phyloP scores from a whole-genome alignment of 2,797 vertebrate genomes.

The Astyanax mexicanus region DNA sequence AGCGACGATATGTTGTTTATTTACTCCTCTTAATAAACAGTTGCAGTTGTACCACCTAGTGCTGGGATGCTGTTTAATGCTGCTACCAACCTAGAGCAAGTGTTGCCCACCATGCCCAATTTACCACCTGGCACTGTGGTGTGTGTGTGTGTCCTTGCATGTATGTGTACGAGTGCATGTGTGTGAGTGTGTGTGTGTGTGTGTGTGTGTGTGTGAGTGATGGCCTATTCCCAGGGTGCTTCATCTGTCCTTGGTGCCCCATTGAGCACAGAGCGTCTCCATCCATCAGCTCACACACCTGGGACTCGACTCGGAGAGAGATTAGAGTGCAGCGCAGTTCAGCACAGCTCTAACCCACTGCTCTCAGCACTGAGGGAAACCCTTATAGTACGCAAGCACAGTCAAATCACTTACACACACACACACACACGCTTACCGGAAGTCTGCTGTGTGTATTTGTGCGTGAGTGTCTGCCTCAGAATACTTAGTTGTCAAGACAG shows the following conservation, averaged over 20 bases:
- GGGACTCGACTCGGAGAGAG: slow-evolving; percentile 42
- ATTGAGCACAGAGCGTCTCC: slow-evolving; percentile 57
- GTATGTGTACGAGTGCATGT: slow-evolving; percentile 2
- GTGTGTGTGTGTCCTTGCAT: slow-evolving; percentile 56
- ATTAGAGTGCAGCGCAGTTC: slow-evolving; percentile 28
- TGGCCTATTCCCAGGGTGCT: slow-evolving; percentile 59
- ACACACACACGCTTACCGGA: background rate
- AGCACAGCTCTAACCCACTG: slow-evolving; percentile 6
- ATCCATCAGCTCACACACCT: slow-evolving; percentile 60
- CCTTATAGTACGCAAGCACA: slow-evolving; percentile 3
- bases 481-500: background rate
- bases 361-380: background rate
- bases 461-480: background rate
- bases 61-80: background rate
- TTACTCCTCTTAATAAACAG: slow-evolving; percentile 17
- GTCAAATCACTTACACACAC: slow-evolving; percentile 1
- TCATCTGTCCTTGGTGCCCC: slow-evolving; percentile 55
- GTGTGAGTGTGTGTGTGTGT: slow-evolving; percentile 9
- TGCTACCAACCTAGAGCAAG: too few relatives aligned
- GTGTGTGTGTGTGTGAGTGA: slow-evolving; percentile 62
- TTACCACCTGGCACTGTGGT: background rate
- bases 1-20: too few relatives aligned
- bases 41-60: background rate
- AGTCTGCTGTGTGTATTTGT: background rate
- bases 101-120: background rate